These are phyloP conservation scores for Pocillopora grandis DNA, from an alignment of 92 coral and sea anemone species.

Conservation along the genomic window DNA sequence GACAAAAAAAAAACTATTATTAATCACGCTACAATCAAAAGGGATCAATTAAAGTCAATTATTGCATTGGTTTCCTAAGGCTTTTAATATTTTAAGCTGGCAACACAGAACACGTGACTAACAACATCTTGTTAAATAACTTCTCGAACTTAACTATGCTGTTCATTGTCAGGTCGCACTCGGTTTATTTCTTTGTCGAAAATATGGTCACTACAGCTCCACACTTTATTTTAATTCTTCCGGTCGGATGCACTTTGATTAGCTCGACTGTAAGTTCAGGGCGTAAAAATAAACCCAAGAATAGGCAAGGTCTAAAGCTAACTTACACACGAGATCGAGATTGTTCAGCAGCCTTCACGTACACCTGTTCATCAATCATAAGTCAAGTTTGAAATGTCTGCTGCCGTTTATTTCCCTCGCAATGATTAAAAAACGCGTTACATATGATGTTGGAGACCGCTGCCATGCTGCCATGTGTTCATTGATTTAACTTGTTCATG, in stretches of 20 bases:
- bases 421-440: no score
- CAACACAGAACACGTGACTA: neutral
- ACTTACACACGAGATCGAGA: neutral
- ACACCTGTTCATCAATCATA: constrained; percentile 6
- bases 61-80: neutral
- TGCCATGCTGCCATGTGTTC: no score
- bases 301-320: no score
- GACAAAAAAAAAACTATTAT: neutral
- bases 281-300: no score
- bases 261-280: no score
- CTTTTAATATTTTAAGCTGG: neutral
- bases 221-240: neutral
- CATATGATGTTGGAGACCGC: neutral
- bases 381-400: neutral
- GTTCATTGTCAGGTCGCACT: neutral
- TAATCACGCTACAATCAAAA: neutral
- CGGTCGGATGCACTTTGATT: neutral
- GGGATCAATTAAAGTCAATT: neutral
- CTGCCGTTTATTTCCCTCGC: neutral
- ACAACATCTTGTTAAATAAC: neutral
- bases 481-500: no score
- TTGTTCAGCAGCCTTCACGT: neutral
- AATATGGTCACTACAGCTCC: neutral
- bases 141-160: neutral
- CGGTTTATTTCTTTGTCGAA: neutral